Evolutionary conservation across 1,140 invertebrate genomes (phyloP).

Genomic region (Cepaea nemoralis): DNA sequence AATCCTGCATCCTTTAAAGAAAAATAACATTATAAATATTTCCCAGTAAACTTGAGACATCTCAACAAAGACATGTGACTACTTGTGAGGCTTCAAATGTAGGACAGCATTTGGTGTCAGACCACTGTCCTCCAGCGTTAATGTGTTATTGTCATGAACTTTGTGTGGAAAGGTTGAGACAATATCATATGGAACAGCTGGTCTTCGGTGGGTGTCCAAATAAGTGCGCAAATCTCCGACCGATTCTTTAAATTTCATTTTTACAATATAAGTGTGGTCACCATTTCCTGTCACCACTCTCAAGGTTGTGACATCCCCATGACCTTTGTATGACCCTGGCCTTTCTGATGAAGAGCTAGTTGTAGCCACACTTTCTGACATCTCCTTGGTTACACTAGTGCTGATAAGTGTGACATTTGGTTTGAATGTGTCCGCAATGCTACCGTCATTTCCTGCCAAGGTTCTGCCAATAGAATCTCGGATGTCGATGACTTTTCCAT

Average conservation of each 20-base stretch:
- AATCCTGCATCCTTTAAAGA: too few relatives aligned
- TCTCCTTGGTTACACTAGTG: slow-evolving; percentile 33
- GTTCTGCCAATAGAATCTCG: slow-evolving; percentile 59
- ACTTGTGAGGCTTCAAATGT: slow-evolving; percentile 57
- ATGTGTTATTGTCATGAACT: slow-evolving; percentile 53
- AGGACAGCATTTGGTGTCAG: slow-evolving; percentile 68
- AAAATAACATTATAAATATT: too few relatives aligned
- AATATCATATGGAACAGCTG: slow-evolving; percentile 56
- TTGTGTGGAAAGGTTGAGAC: slow-evolving; percentile 66
- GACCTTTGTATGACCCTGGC: slow-evolving; percentile 40
- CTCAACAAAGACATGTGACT: too few relatives aligned
- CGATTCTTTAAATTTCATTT: slow-evolving; percentile 69
- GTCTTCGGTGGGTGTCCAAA: slow-evolving; percentile 58
- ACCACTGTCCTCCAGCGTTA: slow-evolving; percentile 60
- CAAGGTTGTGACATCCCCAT: slow-evolving; percentile 66
- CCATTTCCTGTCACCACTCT: slow-evolving; percentile 67
- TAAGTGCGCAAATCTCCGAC: slow-evolving; percentile 66
- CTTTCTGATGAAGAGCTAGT: not conserved
- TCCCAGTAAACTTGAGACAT: too few relatives aligned
- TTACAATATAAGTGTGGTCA: slow-evolving; percentile 69
- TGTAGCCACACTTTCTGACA: slow-evolving; percentile 18
- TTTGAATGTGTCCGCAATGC: not conserved
- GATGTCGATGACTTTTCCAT: slow-evolving; percentile 70
- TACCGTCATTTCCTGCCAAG: slow-evolving; percentile 46
- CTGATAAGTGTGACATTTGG: slow-evolving; percentile 33